Evolutionary conservation across 2,113 vertebrate species (phyloP).

Genomic region (Phoenicopterus ruber): DNA sequence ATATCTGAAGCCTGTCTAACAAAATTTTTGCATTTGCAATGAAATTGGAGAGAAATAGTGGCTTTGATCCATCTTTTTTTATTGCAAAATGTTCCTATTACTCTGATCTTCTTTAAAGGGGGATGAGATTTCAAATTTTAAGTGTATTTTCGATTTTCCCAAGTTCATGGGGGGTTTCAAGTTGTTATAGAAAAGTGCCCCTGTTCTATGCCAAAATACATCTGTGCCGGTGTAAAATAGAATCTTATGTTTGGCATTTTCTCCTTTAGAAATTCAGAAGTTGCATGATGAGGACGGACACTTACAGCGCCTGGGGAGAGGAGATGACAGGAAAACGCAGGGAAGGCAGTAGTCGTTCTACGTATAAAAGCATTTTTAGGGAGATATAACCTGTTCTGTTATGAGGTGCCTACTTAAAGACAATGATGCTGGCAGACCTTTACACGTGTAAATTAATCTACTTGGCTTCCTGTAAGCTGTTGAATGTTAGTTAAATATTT

Average conservation of each 20-base stretch:
- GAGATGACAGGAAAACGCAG: neutral
- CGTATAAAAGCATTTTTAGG: neutral
- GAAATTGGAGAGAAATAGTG: neutral
- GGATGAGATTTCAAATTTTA: neutral
- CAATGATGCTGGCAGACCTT: neutral
- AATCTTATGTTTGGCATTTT: neutral
- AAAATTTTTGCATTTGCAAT: neutral
- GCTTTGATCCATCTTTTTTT: neutral
- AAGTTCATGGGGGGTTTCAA: neutral
- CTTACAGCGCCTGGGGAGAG: neutral
- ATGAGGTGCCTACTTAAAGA: neutral
- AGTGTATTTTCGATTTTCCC: neutral
- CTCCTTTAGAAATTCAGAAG: neutral
- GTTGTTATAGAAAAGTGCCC: neutral
- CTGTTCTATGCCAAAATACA: neutral
- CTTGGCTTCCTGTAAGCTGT: neutral
- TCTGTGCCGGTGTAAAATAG: neutral
- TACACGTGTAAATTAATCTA: neutral
- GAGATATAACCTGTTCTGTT: neutral
- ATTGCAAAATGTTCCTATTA: neutral
- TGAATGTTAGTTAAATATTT: neutral
- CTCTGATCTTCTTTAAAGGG: neutral
- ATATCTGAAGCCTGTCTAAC: neutral
- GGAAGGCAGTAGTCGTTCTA: neutral
- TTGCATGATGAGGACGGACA: neutral